Evolutionary conservation across 2,888 invertebrate genomes (phyloP).

Genomic region (Danaus chrysippus): DNA sequence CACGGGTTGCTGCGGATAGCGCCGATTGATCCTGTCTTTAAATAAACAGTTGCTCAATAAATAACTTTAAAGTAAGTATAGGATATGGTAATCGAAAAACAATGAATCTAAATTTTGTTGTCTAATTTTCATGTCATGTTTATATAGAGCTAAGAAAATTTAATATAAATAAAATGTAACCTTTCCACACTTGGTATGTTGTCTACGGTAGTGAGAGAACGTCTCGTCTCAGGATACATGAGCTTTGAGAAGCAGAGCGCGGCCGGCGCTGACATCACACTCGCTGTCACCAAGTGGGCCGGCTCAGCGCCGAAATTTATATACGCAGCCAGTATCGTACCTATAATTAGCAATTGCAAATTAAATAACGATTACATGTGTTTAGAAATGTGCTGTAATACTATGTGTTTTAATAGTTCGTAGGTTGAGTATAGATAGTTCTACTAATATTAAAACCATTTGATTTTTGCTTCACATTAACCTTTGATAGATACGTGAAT

Average conservation of each 20-base stretch:
- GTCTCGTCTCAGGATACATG: conserved; percentile 93
- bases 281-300: conserved; percentile 93
- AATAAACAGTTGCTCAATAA: conserved; percentile 1
- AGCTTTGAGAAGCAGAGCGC: conserved; percentile 94
- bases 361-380: too few relatives aligned
- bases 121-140: too few relatives aligned
- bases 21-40: conserved; percentile 88
- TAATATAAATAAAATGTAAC: conserved; percentile 52
- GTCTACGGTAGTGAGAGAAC: conserved; percentile 86
- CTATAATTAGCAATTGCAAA: conserved; percentile 47
- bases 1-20: conserved; percentile 94
- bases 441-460: too few relatives aligned
- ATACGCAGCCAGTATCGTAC: conserved; percentile 95
- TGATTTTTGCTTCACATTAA: too few relatives aligned
- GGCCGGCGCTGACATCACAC: conserved; percentile 97
- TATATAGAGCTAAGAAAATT: too few relatives aligned
- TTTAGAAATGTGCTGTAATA: too few relatives aligned
- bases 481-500: too few relatives aligned
- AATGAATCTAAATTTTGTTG: too few relatives aligned
- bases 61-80: too few relatives aligned
- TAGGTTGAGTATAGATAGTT: too few relatives aligned
- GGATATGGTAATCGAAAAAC: too few relatives aligned
- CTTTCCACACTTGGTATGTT: conserved; percentile 85
- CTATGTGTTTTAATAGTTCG: too few relatives aligned
- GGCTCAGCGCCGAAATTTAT: conserved; percentile 93